A percentile compares a stretch with the other conserved stretches of the same genome.
phyloP scores from a whole-genome alignment of 2,797 vertebrate species.

The Alauda arvensis region DNA sequence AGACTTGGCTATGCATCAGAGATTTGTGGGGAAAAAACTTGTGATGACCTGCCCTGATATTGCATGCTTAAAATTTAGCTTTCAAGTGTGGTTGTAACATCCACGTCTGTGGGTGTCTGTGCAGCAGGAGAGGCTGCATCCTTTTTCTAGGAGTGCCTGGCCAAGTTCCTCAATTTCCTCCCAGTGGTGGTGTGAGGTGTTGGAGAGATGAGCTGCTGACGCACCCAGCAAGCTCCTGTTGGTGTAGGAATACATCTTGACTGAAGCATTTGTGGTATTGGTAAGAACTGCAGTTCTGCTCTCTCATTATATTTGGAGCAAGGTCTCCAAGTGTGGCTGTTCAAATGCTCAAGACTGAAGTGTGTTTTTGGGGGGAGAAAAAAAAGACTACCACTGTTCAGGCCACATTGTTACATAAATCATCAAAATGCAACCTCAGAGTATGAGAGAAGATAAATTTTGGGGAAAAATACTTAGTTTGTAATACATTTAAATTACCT shows the following conservation, averaged over 20 bases:
- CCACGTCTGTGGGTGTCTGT: too few species aligned
- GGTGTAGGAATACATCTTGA: background rate
- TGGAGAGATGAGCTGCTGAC: background rate
- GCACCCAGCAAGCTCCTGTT: background rate
- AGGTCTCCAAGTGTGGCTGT: background rate
- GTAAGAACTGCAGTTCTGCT: background rate
- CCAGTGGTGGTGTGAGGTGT: background rate
- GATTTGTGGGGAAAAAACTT: background rate
- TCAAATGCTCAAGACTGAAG: background rate
- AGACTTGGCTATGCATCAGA: background rate
- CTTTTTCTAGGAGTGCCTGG: background rate
- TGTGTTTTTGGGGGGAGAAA: fast-evolving
- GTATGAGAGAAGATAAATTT: background rate
- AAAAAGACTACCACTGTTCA: background rate
- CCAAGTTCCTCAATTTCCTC: background rate
- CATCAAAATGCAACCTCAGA: background rate
- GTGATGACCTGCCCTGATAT: background rate
- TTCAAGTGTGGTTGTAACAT: background rate
- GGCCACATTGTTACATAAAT: background rate
- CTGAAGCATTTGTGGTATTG: background rate
- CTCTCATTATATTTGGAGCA: background rate
- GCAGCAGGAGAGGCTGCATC: background rate
- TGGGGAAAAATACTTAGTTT: background rate
- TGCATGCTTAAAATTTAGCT: background rate
- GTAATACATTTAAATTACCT: background rate